Base-by-base conservation (phyloP, 2,888 invertebrate species). In the Ellobium chinense region DNA sequence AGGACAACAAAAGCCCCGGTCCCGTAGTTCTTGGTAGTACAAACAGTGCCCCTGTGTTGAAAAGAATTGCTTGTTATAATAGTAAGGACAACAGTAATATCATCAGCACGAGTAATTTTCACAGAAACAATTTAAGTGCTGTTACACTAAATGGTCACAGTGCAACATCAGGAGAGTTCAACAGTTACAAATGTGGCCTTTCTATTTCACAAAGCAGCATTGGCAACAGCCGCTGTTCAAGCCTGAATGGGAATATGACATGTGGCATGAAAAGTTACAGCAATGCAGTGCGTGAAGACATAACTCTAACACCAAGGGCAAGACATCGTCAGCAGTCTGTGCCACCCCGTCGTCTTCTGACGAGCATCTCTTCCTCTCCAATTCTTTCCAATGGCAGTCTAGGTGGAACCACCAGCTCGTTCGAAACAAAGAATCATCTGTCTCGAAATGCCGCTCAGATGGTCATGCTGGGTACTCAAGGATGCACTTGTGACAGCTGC, bases 41-140 rank as follows among this genome's bases (percentile, higher is more conserved):
- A n/a, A 76, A 65, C 27, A 65, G 66, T 56, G 66, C 63, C 0
- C 31, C 63, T 1, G 37, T 74, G 29, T n/a, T 76, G 54, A 76
- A 76, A 14, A 46, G 66, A 34, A 65, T 76, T 14, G 31, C 76
- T 21, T 65, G 65, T 24, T 76, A 76, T 27, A 77, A 68, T 24
- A 65, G 63, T 63, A 72, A 80, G 56, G 75, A 80, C 37, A 73
- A 75, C 46, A 80, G 46, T n/a, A 80, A 80, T 31, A 80, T 74
- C 7, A 80, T 80, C 2, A 80, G 75, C 27, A 80, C 80, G 4
- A 80, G 80, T 21, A 80, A 75, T 63, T 80, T 80, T 60, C 39
- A 66, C 69, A 68, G 68, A 37, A 63, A 69, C 24, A 62, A 58
- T 36, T 18, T 36, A 27, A 65, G 62, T n/a, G 58, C 77, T 29